Conservation (phyloP, 2,888 invertebrate genomes). For the Apoda limacodes region DNA sequence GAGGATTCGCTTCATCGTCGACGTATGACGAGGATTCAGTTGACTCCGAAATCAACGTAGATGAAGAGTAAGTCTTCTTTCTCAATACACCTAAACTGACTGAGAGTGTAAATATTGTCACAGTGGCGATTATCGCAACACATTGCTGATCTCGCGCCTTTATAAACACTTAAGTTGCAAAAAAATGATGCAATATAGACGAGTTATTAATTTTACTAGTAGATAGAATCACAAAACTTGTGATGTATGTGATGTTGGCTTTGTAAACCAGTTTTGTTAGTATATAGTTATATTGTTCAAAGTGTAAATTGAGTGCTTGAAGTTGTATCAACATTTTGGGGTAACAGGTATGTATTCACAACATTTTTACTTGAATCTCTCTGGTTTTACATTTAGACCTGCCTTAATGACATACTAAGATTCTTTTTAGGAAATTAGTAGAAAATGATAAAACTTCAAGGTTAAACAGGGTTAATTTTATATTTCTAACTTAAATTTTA, state of each 20-base stretch:
- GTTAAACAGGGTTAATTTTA: conserved; percentile 53
- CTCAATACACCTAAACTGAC: conserved; percentile 29
- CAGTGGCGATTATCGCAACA: too few species aligned
- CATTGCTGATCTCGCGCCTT: too few species aligned
- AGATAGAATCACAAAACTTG: conserved; percentile 34
- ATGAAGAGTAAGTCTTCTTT: conserved; percentile 60
- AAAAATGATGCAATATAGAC: too few species aligned
- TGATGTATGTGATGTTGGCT: conserved; percentile 50
- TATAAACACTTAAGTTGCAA: too few species aligned
- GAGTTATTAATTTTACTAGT: conserved; percentile 43
- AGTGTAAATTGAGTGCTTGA: conserved; percentile 52
- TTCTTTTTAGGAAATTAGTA: too few species aligned
- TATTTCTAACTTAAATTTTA: too few species aligned
- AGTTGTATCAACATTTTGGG: conserved; percentile 35
- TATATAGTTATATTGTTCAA: conserved; percentile 38
- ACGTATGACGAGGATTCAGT: conserved; percentile 65
- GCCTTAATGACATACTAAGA: too few species aligned
- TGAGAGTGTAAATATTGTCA: conserved; percentile 41
- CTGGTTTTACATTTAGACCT: too few species aligned
- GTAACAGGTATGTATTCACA: conserved; percentile 53
- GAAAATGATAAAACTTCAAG: too few species aligned
- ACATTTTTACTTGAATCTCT: conserved; percentile 29
- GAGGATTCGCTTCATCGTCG: conserved; percentile 63
- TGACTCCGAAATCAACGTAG: conserved; percentile 65
- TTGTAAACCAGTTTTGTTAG: conserved; percentile 43